Base-by-base conservation (phyloP, 1,140 invertebrate genomes). In the Ceratoteleas bidentatus region DNA sequence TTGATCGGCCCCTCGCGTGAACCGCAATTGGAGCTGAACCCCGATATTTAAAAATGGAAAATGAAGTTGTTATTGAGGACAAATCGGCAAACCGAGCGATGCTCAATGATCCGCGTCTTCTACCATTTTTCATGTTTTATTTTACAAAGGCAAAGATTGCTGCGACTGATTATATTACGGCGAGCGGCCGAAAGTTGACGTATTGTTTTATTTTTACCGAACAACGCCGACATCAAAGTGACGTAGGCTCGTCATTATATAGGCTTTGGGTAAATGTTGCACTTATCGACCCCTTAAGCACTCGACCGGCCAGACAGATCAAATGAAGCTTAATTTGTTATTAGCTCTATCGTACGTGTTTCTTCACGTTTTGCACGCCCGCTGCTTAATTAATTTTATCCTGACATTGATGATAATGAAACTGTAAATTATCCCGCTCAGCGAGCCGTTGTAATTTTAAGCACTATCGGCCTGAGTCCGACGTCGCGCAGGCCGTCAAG, bases 11-110 rank as follows among this genome's bases (percentile, higher is more conserved):
- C 15, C 33, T 52, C 13, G 45, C 56, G 64, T 77, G 74, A 70
- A 65, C 56, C 69, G 64, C 64, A 64, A 65, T 72, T 52, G 68
- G 14, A 70, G 66, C 61, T 58, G 47, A 65, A 57, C 34, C 49
- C 49, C 62, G 36, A 80, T 79, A 61, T 72, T 79, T 79, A 73
- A 79, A 79, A 79, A 79, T 79, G 76, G 76, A 79, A 73, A 72
- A 70, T 70, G 43, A 78, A 78, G 75, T 78, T 64, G 57, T 54
- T 78, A 78, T 78, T 78, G 75, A 78, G 75, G 75, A 78, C 68
- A 78, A 72, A 72, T 72, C 60, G 54, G 54, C 61, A 72, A 47
- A 70, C 61, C 45, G 73, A 62, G 73, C 72, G 73, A 66, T 79
- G 76, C 54, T 78, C 75, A 72, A 78, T 78, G 75, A 78, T 52